Base-by-base conservation (phyloP, 1,140 invertebrate species). In the Lepidurus packardi region DNA sequence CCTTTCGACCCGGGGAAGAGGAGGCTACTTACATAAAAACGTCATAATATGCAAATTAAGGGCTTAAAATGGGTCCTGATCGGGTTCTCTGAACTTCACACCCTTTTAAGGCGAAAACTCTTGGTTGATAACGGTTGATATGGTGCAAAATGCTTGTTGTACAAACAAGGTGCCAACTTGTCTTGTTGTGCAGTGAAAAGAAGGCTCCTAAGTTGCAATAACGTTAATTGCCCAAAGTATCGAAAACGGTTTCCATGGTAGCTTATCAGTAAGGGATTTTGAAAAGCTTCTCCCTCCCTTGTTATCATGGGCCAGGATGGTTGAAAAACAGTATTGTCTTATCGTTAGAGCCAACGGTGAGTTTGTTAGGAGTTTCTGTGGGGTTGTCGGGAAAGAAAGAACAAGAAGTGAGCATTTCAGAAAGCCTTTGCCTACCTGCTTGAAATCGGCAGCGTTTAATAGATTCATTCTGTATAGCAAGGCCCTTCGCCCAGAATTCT, bases 401-500 rank as follows among this genome's bases (percentile, higher is more conserved):
- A 9, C 7, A 21, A 7, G 7, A 65, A 65, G 53, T 7, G 53
- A 65, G 7, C 21, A 34, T 34, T 4, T 34, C 34, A 34, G 34
- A 34, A 34, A 34, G 34, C 34, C 34, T 34, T 34, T 34, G 34
- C 34, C 34, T 65, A 65, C 53, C 53, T 65, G 53, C 34, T 34
- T 34, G 13, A 16, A 13, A n/a, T 65, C 53, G 53, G 53, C 53
- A 21, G 53, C 53, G 53, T 65, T 65, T 21, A 65, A 65, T 65
- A 65, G 53, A 65, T 65, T 65, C 53, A 65, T 65, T 21, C 21
- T 21, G 53, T n/a, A 21, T 65, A n/a, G 53, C 16, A 8, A 21
- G 53, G 16, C 53, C 53, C 53, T 65, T 65, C 53, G 53, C 13
- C 53, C 53, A 65, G 53, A 65, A 65, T 65, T 65, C 53, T 13